A percentile compares a stretch with the other conserved stretches of the same genome.
Evolutionary conservation across 2,797 vertebrate species (phyloP).

Genomic region (Neosilurus hyrtlii): DNA sequence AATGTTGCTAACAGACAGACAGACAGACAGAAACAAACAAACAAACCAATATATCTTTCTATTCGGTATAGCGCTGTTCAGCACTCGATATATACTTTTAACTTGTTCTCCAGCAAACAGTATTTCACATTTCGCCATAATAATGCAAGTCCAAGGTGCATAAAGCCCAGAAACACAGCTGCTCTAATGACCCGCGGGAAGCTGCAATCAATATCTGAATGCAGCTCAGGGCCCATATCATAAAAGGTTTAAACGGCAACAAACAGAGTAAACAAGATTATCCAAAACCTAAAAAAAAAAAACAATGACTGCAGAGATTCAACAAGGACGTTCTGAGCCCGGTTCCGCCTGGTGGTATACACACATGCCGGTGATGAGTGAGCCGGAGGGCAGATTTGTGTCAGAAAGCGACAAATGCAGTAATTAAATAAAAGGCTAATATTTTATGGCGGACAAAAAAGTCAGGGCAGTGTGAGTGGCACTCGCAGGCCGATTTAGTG

Average conservation of each 20-base stretch:
- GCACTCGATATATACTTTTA: conserved; percentile 12
- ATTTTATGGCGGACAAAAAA: conserved; percentile 25
- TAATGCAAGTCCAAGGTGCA: background rate
- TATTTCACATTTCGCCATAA: background rate
- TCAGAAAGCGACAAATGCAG: conserved; percentile 29
- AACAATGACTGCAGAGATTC: background rate
- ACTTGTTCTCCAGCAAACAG: background rate
- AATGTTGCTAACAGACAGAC: too few species aligned
- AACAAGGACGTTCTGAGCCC: background rate
- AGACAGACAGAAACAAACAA: too few species aligned
- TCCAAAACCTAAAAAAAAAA: background rate
- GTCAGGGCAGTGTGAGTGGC: conserved; percentile 20
- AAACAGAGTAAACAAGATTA: conserved; percentile 13
- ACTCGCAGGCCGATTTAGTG: conserved; percentile 29
- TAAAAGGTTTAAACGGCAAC: conserved; percentile 25
- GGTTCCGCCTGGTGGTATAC: conserved; percentile 1
- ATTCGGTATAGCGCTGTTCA: background rate
- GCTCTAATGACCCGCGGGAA: conserved; percentile 32
- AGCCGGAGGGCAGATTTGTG: conserved; percentile 25
- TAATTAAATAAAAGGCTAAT: conserved; percentile 44
- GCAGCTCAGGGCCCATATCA: background rate
- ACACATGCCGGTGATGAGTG: background rate
- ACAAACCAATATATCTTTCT: background rate
- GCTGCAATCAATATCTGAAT: conserved; percentile 19
- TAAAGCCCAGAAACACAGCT: conserved; percentile 25